These are phyloP conservation scores for Gymnopithys bicolor DNA, from an alignment of 2,797 vertebrate species.

Conservation along the genomic window DNA sequence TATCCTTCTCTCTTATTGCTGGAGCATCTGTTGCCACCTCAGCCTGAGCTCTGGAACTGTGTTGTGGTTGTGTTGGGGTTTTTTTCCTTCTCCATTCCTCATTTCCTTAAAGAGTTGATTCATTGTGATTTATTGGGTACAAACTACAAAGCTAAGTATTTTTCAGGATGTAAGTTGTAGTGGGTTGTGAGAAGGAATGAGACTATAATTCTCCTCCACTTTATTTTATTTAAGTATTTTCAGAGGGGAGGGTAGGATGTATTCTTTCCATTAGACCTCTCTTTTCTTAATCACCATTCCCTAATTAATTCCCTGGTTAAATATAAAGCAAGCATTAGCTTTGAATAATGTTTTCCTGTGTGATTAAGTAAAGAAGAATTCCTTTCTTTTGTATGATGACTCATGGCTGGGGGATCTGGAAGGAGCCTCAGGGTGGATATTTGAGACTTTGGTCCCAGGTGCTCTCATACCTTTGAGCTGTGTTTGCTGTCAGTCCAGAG, in stretches of 20 bases:
- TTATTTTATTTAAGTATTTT: constrained; percentile 60
- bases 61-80: background rate
- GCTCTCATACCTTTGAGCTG: constrained; percentile 30
- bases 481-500: background rate
- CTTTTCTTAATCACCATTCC: constrained; percentile 70
- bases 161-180: constrained; percentile 50
- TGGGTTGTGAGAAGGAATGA: constrained; percentile 52
- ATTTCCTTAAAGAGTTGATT: constrained; percentile 59
- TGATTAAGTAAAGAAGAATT: constrained; percentile 71
- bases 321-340: constrained; percentile 72
- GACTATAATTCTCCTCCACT: constrained; percentile 40
- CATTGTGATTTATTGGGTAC: constrained; percentile 47
- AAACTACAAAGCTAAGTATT: constrained; percentile 61
- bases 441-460: constrained; percentile 39
- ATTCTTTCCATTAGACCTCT: constrained; percentile 59
- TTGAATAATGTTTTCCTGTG: constrained; percentile 77
- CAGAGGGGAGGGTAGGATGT: background rate
- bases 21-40: background rate
- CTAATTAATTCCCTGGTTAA: constrained; percentile 80
- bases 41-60: background rate
- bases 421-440: constrained; percentile 37
- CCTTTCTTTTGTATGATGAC: constrained; percentile 71
- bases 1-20: background rate
- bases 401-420: constrained; percentile 43
- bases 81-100: background rate